Evolutionary conservation across 2,113 vertebrate genomes (phyloP), one percentile per base, ranked within the genome.

Genomic region (Hemicordylus capensis): DNA sequence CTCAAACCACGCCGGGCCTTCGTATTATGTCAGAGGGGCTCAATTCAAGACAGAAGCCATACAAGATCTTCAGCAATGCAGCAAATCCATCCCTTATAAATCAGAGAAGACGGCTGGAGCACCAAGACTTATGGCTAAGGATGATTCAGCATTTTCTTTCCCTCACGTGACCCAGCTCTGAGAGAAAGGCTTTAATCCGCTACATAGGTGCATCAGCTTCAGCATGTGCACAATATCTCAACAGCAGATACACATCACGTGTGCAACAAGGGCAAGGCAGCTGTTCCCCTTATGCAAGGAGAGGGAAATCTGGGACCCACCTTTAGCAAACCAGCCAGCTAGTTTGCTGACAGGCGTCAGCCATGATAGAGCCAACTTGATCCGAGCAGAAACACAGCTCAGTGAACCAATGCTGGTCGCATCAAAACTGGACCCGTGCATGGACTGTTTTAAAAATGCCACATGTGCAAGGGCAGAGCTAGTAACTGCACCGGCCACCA

Each of bases 21-120:
- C 39, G 2, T 34, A 39, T 0, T 0, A 1, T 0, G 1, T 2
- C 24, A 2, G 22, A n/a, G 0, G 1, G 11, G 3, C 19, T 6
- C 2, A 0, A n/a, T 1, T 2, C 0, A n/a, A 56, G 42, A 61
- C n/a, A 42, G 20, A 74, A 83, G 17, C 2, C 69, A 19, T 20
- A 4, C 20, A 44, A 12, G 3, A 8, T 12, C 10, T 15, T 5
- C 3, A 4, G 6, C 9, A 37, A 26, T 34, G 19, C 20, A 54
- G 39, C 0, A n/a, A 19, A 56, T n/a, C 9, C 24, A 28, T 48
- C 17, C 54, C 39, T n/a, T 7, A 9, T 10, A 4, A 34, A 28
- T 4, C 3, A 9, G n/a, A 48, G 15, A 42, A 67, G 4, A 34
- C 19, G 28, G 37, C 8, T 3, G 51, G 66, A 1, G 3, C 28